Conservation (phyloP, 2,797 vertebrate species). For the Alosa sapidissima region DNA sequence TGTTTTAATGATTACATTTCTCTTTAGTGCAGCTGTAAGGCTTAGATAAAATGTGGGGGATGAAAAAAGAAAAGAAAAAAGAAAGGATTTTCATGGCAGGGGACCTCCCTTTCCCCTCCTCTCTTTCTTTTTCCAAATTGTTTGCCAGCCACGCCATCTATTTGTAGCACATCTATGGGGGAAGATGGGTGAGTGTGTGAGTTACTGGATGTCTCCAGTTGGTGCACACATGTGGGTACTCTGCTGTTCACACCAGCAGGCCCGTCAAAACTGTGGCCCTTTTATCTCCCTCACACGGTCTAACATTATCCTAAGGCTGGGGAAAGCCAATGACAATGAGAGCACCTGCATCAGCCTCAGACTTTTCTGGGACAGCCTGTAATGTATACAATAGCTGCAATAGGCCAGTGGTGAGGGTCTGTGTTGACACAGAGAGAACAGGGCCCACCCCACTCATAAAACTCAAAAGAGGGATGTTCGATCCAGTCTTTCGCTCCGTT, state of each 20-base stretch:
- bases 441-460: conserved; percentile 29
- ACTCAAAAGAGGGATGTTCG: not conserved
- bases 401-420: not conserved
- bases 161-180: not conserved
- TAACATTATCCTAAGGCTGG: not conserved
- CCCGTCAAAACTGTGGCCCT: not conserved
- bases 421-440: conserved; percentile 42
- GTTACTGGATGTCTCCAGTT: conserved; percentile 13
- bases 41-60: not conserved
- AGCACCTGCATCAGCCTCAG: not conserved
- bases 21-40: conserved; percentile 44
- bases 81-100: conserved; percentile 17
- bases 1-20: conserved; percentile 37
- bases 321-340: not conserved
- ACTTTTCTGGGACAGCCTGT: not conserved
- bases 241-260: not conserved
- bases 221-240: not conserved
- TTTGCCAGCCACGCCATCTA: conserved; percentile 33
- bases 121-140: conserved; percentile 3
- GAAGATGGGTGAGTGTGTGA: conserved; percentile 1
- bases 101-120: conserved; percentile 21
- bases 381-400: not conserved
- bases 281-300: not conserved
- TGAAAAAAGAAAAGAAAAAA: not conserved
- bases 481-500: not conserved